Evolutionary conservation across 2,113 vertebrate genomes (phyloP).

Genomic region (Sphaerodactylus townsendi): DNA sequence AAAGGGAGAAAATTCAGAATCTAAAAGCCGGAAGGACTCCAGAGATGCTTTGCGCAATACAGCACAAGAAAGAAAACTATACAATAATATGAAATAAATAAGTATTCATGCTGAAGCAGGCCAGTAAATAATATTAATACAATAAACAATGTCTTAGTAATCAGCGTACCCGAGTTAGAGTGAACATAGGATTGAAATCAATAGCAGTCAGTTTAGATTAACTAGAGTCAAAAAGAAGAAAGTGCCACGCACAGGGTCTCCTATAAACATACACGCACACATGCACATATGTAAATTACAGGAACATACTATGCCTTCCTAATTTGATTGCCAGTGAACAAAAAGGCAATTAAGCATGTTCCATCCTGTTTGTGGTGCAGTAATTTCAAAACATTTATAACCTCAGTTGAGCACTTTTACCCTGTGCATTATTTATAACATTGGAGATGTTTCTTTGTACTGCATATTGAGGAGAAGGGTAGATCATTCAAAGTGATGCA

Average conservation of each 20-base stretch:
- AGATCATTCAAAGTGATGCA: slow-evolving; percentile 16
- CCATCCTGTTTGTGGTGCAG: slow-evolving; percentile 30
- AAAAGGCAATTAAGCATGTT: slow-evolving; percentile 53
- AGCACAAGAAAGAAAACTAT: not conserved
- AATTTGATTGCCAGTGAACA: slow-evolving; percentile 60
- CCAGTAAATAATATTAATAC: not conserved
- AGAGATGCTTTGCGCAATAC: not conserved
- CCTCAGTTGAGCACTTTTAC: slow-evolving; percentile 50
- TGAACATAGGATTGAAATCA: slow-evolving; percentile 28
- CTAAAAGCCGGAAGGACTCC: not conserved
- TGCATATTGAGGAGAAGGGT: slow-evolving; percentile 30
- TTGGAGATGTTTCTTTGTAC: slow-evolving; percentile 27
- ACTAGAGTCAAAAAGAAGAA: slow-evolving; percentile 28
- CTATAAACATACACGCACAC: slow-evolving; percentile 17
- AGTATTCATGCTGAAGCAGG: slow-evolving; percentile 12
- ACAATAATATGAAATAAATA: not conserved
- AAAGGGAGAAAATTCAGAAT: not conserved
- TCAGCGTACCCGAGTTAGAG: not conserved
- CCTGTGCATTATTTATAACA: slow-evolving; percentile 54
- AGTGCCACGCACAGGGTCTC: slow-evolving; percentile 15
- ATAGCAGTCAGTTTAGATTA: slow-evolving; percentile 46
- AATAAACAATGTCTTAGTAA: not conserved
- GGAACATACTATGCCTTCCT: slow-evolving; percentile 61
- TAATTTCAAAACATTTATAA: slow-evolving; percentile 46
- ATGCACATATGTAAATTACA: slow-evolving; percentile 54